Evolutionary conservation across 2,113 vertebrate genomes (phyloP), one percentile per base, ranked within the genome.

Genomic region (Litocranius walleri): DNA sequence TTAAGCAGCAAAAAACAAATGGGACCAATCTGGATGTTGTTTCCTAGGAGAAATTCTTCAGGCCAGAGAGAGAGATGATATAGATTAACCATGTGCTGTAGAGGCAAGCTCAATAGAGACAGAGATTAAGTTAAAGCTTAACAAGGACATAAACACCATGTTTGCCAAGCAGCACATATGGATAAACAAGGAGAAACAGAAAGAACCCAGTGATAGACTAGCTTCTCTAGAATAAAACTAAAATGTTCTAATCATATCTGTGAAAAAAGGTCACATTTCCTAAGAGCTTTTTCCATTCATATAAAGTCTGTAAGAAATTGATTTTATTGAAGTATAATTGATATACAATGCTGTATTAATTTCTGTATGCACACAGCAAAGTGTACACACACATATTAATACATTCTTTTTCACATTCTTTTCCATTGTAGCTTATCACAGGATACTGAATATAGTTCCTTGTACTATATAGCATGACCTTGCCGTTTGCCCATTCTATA

Each of bases 11-110:
- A 89, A 92, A 77, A 77, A 92, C 40, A 78, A 95, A 88, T 88
- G 67, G n/a, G 27, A 92, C 85, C 29, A 91, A 95, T n/a, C 40
- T 50, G 5, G 71, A 92, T 94, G 74, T 96, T n/a, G 77, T 94
- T 89, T 56, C 74, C n/a, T 56, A 21, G 17, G n/a, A 86, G 25
- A 93, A 87, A 91, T 64, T 43, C 45, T 62, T 86, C 67, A 89
- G 19, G 50, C 19, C 45, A 74, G 27, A 87, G 10, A 89, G 81
- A 93, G 88, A 88, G 82, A 50, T 92, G 61, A 83, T 64, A 95
- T 33, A 94, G 61, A 93, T 86, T 83, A 84, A 45, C 27, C 15
- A 14, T 14, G 50, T 92, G 36, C n/a, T 82, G 0, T 74, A 36
- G 29, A 91, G 30, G 25, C 27, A 91, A 92, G 6, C 27, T 91